Evolutionary conservation across 2,888 invertebrate species (phyloP).

Genomic region (Meta bourneti): DNA sequence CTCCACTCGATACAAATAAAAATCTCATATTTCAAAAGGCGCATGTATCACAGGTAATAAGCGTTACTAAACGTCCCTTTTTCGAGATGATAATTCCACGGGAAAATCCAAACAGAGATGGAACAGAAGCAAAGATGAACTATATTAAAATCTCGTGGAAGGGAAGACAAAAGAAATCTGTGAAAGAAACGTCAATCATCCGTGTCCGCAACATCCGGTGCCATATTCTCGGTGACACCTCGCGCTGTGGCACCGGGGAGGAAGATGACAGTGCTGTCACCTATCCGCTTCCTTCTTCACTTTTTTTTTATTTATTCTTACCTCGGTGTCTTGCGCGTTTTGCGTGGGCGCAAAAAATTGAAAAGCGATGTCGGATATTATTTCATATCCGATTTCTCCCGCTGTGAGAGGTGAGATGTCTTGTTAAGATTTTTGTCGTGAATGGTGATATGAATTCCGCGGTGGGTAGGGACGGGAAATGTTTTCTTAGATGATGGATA

Average conservation of each 20-base stretch:
- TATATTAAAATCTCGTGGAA: constrained; percentile 64
- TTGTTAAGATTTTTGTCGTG: background rate
- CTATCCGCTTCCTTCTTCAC: constrained; percentile 29
- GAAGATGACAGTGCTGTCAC: constrained; percentile 69
- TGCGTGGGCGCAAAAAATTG: background rate
- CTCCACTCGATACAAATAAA: no score
- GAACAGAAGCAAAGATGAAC: constrained; percentile 9
- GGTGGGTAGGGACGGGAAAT: background rate
- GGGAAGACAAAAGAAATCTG: constrained; percentile 49
- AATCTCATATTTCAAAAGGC: no score
- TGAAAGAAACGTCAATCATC: constrained; percentile 40
- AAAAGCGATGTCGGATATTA: constrained; percentile 29
- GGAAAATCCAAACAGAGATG: background rate
- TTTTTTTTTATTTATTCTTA: constrained; percentile 3
- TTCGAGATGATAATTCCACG: background rate
- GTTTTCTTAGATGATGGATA: background rate
- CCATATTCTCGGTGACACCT: constrained; percentile 64
- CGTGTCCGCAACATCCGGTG: constrained; percentile 60
- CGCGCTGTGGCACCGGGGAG: constrained; percentile 36
- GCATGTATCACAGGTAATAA: no score
- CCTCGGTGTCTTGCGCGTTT: background rate
- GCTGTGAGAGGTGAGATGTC: background rate
- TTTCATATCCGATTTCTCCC: constrained; percentile 35
- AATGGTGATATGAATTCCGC: background rate
- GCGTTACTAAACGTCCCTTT: no score